A percentile compares a stretch with the other conserved stretches of the same genome.
Conservation (phyloP, 2,888 invertebrate genomes). For the Neocrepidodera transversa region DNA sequence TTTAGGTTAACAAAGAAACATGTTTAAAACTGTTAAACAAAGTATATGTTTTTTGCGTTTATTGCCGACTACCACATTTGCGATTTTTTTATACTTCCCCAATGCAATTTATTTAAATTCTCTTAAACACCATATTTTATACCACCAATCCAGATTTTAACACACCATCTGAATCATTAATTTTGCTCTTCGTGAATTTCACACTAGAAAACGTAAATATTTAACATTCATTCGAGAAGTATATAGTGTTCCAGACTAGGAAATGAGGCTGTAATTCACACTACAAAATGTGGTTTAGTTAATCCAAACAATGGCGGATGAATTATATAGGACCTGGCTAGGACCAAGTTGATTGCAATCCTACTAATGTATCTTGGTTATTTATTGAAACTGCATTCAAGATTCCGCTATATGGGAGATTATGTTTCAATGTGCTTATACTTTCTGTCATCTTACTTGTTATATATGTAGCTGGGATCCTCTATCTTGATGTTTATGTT, state of each 20-base stretch:
- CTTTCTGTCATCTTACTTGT: conserved; percentile 8
- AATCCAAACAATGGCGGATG: conserved; percentile 52
- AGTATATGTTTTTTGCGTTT: no score
- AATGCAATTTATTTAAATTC: conserved; percentile 4
- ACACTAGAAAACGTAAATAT: conserved; percentile 32
- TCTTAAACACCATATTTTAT: background rate
- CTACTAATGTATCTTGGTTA: conserved; percentile 52
- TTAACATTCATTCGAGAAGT: conserved; percentile 34
- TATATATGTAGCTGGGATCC: background rate
- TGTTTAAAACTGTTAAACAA: no score
- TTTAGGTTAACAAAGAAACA: no score
- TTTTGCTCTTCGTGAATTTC: conserved; percentile 12
- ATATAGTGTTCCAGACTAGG: conserved; percentile 39
- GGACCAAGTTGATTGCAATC: conserved; percentile 50
- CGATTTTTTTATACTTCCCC: background rate
- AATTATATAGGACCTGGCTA: conserved; percentile 48
- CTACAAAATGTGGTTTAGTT: conserved; percentile 49
- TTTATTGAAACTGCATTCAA: conserved; percentile 43
- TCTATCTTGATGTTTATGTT: no score
- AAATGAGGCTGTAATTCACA: conserved; percentile 51
- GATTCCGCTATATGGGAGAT: conserved; percentile 14
- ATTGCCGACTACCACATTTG: no score
- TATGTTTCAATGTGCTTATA: conserved; percentile 10
- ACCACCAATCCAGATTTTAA: conserved; percentile 18
- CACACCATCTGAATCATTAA: conserved; percentile 22